Percentiles rank a stretch among this genome's conserved stretches.
Conservation (phyloP, 2,797 vertebrate species). For the Benthosema pterotum region DNA sequence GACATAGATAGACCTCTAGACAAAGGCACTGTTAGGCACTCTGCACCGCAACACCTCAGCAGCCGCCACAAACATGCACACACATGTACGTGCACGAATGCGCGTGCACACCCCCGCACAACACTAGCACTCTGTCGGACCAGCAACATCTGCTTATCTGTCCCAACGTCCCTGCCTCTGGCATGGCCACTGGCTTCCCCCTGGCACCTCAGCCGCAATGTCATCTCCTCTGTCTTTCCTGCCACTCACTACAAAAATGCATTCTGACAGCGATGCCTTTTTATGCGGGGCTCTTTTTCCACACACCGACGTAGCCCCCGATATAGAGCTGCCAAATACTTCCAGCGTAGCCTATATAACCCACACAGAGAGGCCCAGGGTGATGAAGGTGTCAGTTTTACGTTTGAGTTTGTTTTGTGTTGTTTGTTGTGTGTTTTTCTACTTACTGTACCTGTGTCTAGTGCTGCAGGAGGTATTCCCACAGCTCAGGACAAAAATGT, state of each 20-base stretch:
- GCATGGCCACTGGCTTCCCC: conserved; percentile 80
- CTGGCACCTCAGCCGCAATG: conserved; percentile 81
- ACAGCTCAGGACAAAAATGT: conserved; percentile 28
- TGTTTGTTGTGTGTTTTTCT: too few species aligned
- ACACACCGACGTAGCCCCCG: conserved; percentile 55
- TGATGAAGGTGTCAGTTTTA: conserved; percentile 54
- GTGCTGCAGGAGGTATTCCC: conserved; percentile 35
- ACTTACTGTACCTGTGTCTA: too few species aligned
- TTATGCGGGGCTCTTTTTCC: conserved; percentile 44
- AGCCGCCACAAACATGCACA: conserved; percentile 36
- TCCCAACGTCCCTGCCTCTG: conserved; percentile 77
- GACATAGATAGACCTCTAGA: background rate
- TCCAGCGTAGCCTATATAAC: conserved; percentile 36
- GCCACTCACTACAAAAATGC: conserved; percentile 84
- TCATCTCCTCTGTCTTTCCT: conserved; percentile 79
- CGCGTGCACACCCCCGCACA: conserved; percentile 17
- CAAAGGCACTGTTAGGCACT: too few species aligned
- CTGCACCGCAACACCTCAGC: too few species aligned
- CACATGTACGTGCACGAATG: conserved; percentile 16
- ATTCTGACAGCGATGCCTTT: conserved; percentile 79
- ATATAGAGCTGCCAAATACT: conserved; percentile 5
- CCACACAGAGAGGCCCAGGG: conserved; percentile 53
- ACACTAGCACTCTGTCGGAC: conserved; percentile 74
- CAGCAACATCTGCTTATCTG: conserved; percentile 85
- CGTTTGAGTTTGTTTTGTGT: too few species aligned